A percentile compares a stretch with the other conserved stretches of the same genome.
Evolutionary conservation across 2,797 vertebrate species (phyloP).

Genomic region (Schizopygopsis pylzovi): DNA sequence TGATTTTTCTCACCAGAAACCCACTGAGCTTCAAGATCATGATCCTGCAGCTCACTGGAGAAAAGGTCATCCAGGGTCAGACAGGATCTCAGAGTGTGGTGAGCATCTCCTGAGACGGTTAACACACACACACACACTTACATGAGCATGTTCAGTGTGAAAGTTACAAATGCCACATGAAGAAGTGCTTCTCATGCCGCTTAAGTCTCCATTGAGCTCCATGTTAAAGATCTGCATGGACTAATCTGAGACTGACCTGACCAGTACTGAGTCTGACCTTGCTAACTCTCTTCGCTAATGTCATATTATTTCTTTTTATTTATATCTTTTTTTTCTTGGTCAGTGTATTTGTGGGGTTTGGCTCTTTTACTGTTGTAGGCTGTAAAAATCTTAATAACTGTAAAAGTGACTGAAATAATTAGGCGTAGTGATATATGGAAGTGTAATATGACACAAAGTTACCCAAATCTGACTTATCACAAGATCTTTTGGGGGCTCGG

Average conservation of each 20-base stretch:
- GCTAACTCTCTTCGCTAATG: background rate
- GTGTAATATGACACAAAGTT: background rate
- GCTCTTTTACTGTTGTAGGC: background rate
- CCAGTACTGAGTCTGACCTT: background rate
- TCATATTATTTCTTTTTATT: background rate
- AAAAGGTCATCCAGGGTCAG: conserved; percentile 78
- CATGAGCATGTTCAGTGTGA: conserved; percentile 10
- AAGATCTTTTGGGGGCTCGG: background rate
- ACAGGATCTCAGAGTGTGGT: conserved; percentile 63
- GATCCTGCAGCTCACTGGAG: conserved; percentile 70
- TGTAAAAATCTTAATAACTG: background rate
- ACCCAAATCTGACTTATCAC: background rate
- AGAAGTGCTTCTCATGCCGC: background rate
- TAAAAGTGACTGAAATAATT: background rate
- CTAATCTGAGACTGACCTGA: background rate
- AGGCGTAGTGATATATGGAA: background rate
- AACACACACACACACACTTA: background rate
- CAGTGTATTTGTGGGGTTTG: background rate
- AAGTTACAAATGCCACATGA: background rate
- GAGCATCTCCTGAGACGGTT: conserved; percentile 65
- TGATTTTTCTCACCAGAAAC: conserved; percentile 71
- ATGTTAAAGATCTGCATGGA: background rate
- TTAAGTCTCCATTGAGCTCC: background rate
- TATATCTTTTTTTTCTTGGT: background rate
- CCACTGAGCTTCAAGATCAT: conserved; percentile 75